Percentiles rank a stretch among this genome's conserved stretches.
Conservation (phyloP, 2,113 vertebrate genomes). For the Anolis carolinensis region DNA sequence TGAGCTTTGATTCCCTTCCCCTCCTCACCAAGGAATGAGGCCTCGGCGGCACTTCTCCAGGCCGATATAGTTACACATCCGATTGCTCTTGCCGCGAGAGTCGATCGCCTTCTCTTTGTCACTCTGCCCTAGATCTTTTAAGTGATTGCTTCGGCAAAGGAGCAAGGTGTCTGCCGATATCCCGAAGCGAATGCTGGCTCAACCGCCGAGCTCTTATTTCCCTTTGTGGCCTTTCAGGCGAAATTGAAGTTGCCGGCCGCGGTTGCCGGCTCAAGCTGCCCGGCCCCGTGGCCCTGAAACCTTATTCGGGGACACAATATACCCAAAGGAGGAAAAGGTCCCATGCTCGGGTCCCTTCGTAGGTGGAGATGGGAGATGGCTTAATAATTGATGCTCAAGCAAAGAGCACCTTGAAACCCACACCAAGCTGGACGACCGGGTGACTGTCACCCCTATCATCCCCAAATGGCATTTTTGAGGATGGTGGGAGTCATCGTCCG, state of each 20-base stretch:
- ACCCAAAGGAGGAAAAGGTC: constrained; percentile 35
- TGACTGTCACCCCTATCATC: background rate
- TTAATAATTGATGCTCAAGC: constrained; percentile 77
- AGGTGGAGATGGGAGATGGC: constrained; percentile 30
- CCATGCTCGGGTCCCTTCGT: constrained; percentile 49
- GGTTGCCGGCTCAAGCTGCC: constrained; percentile 40
- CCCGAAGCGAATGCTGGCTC: constrained; percentile 38
- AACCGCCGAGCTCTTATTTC: constrained; percentile 57
- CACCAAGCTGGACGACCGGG: constrained; percentile 38
- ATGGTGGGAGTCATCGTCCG: background rate
- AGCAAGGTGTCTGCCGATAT: background rate
- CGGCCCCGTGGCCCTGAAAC: constrained; percentile 42
- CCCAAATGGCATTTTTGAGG: background rate
- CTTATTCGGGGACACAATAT: constrained; percentile 54
- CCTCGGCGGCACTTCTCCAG: constrained; percentile 19
- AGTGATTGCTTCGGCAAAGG: constrained; percentile 32
- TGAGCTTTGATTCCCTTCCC: constrained; percentile 1
- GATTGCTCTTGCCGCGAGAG: constrained; percentile 1
- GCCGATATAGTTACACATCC: constrained; percentile 2
- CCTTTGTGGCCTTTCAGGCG: constrained; percentile 48
- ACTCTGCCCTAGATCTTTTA: constrained; percentile 29
- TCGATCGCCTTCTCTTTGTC: constrained; percentile 36
- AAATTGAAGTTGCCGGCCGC: constrained; percentile 27
- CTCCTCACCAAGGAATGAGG: constrained; percentile 37
- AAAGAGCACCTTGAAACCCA: constrained; percentile 67